A percentile compares a stretch with the other conserved stretches of the same genome.
Evolutionary conservation across 2,113 vertebrate species (phyloP).

Genomic region (Gymnobelideus leadbeateri): DNA sequence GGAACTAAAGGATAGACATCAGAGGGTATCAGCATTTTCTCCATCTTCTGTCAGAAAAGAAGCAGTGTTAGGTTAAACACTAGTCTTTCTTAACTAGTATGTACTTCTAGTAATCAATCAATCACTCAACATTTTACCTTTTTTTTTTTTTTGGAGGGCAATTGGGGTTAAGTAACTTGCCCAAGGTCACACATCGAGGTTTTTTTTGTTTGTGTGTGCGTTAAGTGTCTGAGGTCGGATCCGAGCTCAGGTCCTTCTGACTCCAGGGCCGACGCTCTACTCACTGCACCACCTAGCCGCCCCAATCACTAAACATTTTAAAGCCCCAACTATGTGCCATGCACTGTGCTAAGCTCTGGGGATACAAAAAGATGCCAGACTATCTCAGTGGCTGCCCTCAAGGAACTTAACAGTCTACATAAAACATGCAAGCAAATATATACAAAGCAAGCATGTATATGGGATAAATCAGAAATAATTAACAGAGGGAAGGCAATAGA

Average conservation of each 20-base stretch:
- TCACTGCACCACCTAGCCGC: no score
- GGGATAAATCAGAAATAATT: background rate
- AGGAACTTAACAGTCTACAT: background rate
- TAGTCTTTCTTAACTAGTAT: conserved; percentile 51
- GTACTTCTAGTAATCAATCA: conserved; percentile 11
- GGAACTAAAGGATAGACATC: background rate
- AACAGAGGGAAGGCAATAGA: background rate
- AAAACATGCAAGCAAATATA: background rate
- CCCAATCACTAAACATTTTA: background rate
- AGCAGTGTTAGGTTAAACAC: conserved; percentile 21
- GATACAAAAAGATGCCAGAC: background rate
- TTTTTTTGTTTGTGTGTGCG: no score
- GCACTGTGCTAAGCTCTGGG: background rate
- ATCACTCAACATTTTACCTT: background rate
- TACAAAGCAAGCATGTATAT: background rate
- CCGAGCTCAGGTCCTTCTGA: no score
- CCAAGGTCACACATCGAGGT: no score
- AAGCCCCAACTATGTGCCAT: background rate
- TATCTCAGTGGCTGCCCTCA: background rate
- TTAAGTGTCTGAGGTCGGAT: no score
- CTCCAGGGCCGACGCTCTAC: no score
- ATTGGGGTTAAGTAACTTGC: no score
- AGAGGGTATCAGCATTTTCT: background rate
- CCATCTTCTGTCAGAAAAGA: conserved; percentile 46
- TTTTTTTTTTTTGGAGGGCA: no score